Percentiles rank a stretch among this genome's conserved stretches.
Conservation (phyloP, 2,888 invertebrate species). For the Reticulitermes lucifugus region DNA sequence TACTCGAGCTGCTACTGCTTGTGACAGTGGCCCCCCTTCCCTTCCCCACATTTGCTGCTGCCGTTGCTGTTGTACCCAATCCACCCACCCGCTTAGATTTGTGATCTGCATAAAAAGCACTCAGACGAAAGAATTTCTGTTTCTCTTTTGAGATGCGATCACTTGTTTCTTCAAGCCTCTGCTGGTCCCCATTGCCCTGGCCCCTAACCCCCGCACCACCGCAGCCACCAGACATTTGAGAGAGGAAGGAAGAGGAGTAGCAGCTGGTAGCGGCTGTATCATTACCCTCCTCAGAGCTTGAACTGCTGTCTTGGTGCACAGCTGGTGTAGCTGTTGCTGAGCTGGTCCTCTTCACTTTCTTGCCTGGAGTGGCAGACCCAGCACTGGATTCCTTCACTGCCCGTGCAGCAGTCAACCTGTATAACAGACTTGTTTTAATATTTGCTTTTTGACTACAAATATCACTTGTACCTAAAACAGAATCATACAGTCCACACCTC, state of each 20-base stretch:
- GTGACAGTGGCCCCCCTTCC: slow-evolving; percentile 35
- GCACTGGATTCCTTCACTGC: slow-evolving; percentile 59
- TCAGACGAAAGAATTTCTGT: slow-evolving; percentile 86
- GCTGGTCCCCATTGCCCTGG: slow-evolving; percentile 57
- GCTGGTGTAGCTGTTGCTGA: slow-evolving; percentile 56
- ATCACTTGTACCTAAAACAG: too few species aligned
- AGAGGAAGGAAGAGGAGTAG: slow-evolving; percentile 54
- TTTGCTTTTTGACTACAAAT: too few species aligned
- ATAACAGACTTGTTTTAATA: not conserved
- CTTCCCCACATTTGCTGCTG: slow-evolving; percentile 35
- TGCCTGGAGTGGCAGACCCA: slow-evolving; percentile 40
- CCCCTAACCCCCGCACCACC: slow-evolving; percentile 58
- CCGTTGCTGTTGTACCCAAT: slow-evolving; percentile 46
- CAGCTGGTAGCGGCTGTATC: slow-evolving; percentile 54
- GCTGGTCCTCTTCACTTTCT: slow-evolving; percentile 11
- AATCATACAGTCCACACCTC: too few species aligned
- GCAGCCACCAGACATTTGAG: slow-evolving; percentile 63
- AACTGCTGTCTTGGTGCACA: slow-evolving; percentile 47
- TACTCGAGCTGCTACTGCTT: slow-evolving; percentile 54
- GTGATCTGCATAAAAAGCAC: slow-evolving; percentile 79
- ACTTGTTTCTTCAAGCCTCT: slow-evolving; percentile 70
- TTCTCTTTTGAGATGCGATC: slow-evolving; percentile 89
- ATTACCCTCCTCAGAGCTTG: slow-evolving; percentile 62
- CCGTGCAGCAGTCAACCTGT: slow-evolving; percentile 46
- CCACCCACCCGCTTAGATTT: slow-evolving; percentile 56